A percentile compares a stretch with the other conserved stretches of the same genome.
These are phyloP conservation scores for Babyrousa celebensis DNA, from an alignment of 2,797 vertebrate species.

Conservation along the genomic window DNA sequence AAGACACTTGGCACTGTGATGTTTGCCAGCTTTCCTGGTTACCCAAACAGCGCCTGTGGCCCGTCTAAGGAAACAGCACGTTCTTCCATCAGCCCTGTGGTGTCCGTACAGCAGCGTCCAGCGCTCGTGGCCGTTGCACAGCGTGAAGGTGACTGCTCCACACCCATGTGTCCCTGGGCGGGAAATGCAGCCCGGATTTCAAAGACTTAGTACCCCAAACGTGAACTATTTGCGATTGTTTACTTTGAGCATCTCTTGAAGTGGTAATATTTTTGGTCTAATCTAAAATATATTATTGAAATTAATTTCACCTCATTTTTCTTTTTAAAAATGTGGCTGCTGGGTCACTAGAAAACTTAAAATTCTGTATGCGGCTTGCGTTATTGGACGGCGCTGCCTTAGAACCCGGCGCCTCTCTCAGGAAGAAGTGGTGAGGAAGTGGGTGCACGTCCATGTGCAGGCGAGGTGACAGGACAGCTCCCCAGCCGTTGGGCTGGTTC, in stretches of 20 bases:
- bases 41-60: background rate
- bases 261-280: slow-evolving; percentile 27
- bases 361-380: background rate
- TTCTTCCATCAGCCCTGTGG: background rate
- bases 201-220: background rate
- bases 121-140: background rate
- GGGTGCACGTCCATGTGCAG: background rate
- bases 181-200: background rate
- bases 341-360: background rate
- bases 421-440: background rate
- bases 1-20: background rate
- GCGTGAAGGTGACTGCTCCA: background rate
- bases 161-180: background rate
- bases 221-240: background rate
- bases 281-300: slow-evolving; percentile 39
- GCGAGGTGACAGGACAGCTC: background rate
- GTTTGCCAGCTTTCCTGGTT: slow-evolving; percentile 37
- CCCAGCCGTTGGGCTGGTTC: background rate
- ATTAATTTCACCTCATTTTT: slow-evolving; percentile 47
- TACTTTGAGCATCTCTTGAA: slow-evolving; percentile 44
- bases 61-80: background rate
- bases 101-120: background rate
- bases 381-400: background rate
- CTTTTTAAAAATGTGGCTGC: background rate
- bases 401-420: background rate